These are phyloP conservation scores for Drosophila persimilis DNA, from an alignment of 1,140 invertebrate genomes.

Conservation along the genomic window DNA sequence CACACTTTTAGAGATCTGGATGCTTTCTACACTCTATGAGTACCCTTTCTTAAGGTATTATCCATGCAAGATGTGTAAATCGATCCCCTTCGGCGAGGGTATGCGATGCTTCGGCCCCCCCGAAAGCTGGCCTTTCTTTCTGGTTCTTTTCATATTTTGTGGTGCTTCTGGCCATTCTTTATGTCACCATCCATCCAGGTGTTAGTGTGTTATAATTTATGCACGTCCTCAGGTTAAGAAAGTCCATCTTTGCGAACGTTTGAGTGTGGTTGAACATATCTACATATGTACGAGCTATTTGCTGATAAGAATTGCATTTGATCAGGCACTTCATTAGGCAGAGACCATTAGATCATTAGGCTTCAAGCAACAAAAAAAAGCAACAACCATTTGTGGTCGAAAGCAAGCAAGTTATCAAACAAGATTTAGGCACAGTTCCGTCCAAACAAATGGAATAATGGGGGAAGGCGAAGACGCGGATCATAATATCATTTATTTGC, in stretches of 20 bases:
- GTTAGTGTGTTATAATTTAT: slow-evolving; percentile 63
- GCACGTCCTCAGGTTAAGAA: slow-evolving; percentile 79
- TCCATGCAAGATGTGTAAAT: too few relatives aligned
- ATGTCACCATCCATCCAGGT: slow-evolving; percentile 34
- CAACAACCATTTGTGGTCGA: slow-evolving; percentile 14
- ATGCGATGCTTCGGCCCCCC: not conserved
- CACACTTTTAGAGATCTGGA: too few relatives aligned
- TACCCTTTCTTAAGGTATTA: too few relatives aligned
- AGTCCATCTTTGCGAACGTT: slow-evolving; percentile 61
- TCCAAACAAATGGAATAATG: too few relatives aligned
- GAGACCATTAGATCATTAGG: slow-evolving; percentile 26
- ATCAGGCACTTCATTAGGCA: slow-evolving; percentile 11
- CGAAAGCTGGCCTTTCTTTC: slow-evolving; percentile 30
- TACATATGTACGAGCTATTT: slow-evolving; percentile 4
- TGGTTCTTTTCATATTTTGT: slow-evolving; percentile 69
- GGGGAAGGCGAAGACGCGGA: slow-evolving; percentile 6
- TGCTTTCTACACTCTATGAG: too few relatives aligned
- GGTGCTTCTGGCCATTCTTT: slow-evolving; percentile 69
- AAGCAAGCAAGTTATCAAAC: slow-evolving; percentile 25
- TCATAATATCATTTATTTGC: slow-evolving; percentile 16
- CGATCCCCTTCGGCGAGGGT: too few relatives aligned
- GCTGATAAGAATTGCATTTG: slow-evolving; percentile 59
- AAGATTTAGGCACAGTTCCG: slow-evolving; percentile 12
- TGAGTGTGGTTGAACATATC: not conserved
- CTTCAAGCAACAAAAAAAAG: slow-evolving; percentile 9